These are phyloP conservation scores for Octonoba sinensis DNA, from an alignment of 2,888 invertebrate species.

Conservation along the genomic window DNA sequence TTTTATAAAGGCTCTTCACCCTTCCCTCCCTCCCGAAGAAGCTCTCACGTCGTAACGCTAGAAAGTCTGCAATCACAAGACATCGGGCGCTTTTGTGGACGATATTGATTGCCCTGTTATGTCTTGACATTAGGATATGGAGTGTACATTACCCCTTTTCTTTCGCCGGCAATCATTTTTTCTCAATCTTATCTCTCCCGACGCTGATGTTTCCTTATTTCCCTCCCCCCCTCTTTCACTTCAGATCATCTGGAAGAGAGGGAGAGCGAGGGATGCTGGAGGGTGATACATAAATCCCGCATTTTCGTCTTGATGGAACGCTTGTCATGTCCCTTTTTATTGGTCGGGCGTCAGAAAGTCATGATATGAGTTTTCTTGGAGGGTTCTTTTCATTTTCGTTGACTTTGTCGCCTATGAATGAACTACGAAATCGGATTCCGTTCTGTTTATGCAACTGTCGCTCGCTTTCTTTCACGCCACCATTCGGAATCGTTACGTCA, in stretches of 20 bases:
- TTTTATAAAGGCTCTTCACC: constrained; percentile 34
- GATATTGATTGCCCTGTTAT: constrained; percentile 55
- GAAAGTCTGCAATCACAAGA: constrained; percentile 39
- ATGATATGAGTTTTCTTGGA: not conserved
- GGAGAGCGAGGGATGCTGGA: not conserved
- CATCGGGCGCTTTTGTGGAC: constrained; percentile 37
- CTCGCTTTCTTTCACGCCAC: too few species aligned
- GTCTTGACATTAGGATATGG: constrained; percentile 41
- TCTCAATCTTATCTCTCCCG: not conserved
- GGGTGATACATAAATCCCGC: constrained; percentile 48
- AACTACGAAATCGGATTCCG: too few species aligned
- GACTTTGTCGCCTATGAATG: too few species aligned
- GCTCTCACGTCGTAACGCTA: constrained; percentile 30
- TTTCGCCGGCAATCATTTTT: constrained; percentile 2
- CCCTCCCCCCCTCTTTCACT: not conserved
- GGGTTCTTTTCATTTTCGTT: too few species aligned
- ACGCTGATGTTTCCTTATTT: not conserved
- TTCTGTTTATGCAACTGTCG: too few species aligned
- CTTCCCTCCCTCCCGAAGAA: not conserved
- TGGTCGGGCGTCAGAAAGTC: constrained; percentile 28
- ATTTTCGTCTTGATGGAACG: constrained; percentile 34
- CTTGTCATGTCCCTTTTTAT: constrained; percentile 30
- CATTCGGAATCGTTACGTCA: too few species aligned
- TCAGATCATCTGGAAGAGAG: not conserved
- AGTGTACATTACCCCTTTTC: constrained; percentile 35